Percentiles rank a stretch among this genome's conserved stretches.
These are phyloP conservation scores for Axinella damicornis DNA, from an alignment of 37 sponge, comb jelly and placozoan genomes.

Conservation along the genomic window DNA sequence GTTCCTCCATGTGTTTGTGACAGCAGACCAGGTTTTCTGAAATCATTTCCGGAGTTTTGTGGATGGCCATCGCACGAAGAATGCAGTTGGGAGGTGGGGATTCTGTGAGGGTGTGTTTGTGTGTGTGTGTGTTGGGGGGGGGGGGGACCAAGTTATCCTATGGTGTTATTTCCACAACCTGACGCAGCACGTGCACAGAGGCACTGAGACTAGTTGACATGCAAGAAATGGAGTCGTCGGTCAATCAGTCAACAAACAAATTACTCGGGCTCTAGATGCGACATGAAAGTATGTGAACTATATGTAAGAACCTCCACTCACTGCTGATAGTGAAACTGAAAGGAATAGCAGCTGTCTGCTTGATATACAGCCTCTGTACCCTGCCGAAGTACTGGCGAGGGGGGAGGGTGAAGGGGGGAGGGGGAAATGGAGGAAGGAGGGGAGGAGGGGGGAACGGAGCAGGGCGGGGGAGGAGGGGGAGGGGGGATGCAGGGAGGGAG, in stretches of 20 bases:
- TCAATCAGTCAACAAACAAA: too few relatives aligned
- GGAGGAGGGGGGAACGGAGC: background rate
- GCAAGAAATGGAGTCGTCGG: too few relatives aligned
- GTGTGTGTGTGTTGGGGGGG: too few relatives aligned
- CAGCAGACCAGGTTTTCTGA: conserved; percentile 35
- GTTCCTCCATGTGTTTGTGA: conserved; percentile 33
- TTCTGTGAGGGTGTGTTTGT: background rate
- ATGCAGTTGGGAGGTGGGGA: conserved; percentile 14
- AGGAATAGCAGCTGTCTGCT: background rate
- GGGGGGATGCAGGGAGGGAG: background rate
- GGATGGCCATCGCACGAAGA: conserved; percentile 42
- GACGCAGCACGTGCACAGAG: too few relatives aligned
- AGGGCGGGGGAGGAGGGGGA: background rate
- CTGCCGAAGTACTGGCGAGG: conserved; percentile 9
- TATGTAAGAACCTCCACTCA: background rate
- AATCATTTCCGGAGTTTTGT: conserved; percentile 35
- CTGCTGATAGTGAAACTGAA: conserved; percentile 18
- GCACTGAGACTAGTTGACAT: too few relatives aligned
- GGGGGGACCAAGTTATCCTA: too few relatives aligned
- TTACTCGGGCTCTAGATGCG: too few relatives aligned
- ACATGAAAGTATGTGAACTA: too few relatives aligned
- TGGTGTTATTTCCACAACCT: too few relatives aligned
- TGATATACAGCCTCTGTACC: conserved; percentile 30
- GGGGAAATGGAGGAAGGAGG: background rate
- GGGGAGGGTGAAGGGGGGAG: background rate